Base-by-base conservation (phyloP, 1,140 invertebrate genomes). In the Camponotus pennsylvanicus region DNA sequence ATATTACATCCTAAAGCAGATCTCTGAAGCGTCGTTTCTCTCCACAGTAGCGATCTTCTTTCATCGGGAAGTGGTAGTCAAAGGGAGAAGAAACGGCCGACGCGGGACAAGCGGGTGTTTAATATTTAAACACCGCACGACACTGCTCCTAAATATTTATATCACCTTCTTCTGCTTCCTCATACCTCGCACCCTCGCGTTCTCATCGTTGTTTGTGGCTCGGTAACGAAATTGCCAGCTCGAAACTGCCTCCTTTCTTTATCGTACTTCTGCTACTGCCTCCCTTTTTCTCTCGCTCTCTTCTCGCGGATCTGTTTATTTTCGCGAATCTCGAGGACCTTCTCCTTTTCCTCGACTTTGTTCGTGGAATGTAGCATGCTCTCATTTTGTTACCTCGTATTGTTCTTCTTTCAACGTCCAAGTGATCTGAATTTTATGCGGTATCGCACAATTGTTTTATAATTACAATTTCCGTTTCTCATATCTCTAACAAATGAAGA, bases 71-170 rank as follows among this genome's bases (percentile, higher is more conserved):
- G 42, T 34, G 40, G 21, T 27, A 27, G 40, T 83, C 40, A 63
- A 71, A 85, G 73, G 21, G 27, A 67, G 40, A 34, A 34, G 27
- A 61, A 67, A 67, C 21, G 32, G 57, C 45, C 15, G 42, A 32
- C 32, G 2, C 11, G 49, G 21, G 52, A 45, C 70, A 85, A 84
- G 76, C 67, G 64, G 42, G 66, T 79, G 88, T 90, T 91, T 87
- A 89, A 92, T 91, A 92, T 91, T 89, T 91, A 91, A 90, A 88
- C 64, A 79, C 34, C 59, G 76, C 59, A 63, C 55, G 61, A 88
- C 52, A 64, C n/a, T n/a, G 61, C 66, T 82, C 52, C 55, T 90
- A 91, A 90, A 91, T 91, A 92, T 92, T 90, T 92, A 89, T 77
- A 90, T 82, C 85, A 55, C 80, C 21, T 52, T 70, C 61, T 71